Evolutionary conservation across 2,113 vertebrate species (phyloP).

Genomic region (Gymnorhina tibicen): DNA sequence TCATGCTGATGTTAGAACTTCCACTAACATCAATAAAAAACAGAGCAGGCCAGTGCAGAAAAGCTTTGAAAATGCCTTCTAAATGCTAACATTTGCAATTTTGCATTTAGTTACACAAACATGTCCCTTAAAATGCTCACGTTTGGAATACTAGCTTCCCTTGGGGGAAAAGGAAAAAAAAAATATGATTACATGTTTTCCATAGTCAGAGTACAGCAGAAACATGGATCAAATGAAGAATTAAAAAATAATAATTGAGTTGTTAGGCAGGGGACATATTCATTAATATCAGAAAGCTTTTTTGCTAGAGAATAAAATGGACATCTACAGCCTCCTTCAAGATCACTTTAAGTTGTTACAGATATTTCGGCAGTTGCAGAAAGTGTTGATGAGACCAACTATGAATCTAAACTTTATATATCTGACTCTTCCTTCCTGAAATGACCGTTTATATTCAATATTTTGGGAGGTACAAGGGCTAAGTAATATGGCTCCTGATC

Average conservation of each 20-base stretch:
- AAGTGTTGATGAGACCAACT: background rate
- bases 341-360: background rate
- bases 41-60: background rate
- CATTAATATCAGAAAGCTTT: background rate
- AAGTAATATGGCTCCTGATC: background rate
- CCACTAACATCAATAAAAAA: background rate
- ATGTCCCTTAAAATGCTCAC: background rate
- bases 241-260: background rate
- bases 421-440: background rate
- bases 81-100: background rate
- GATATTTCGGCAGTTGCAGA: background rate
- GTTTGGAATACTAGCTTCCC: background rate
- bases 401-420: background rate
- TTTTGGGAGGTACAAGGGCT: background rate
- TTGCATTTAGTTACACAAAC: background rate
- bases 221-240: background rate
- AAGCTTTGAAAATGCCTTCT: background rate
- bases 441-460: background rate
- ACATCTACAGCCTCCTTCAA: background rate
- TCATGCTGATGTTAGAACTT: background rate
- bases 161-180: background rate
- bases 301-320: background rate
- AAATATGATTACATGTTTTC: background rate
- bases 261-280: background rate
- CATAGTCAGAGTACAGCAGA: background rate